Conservation (phyloP, 2,113 vertebrate species). For the Tetraodon nigroviridis region DNA sequence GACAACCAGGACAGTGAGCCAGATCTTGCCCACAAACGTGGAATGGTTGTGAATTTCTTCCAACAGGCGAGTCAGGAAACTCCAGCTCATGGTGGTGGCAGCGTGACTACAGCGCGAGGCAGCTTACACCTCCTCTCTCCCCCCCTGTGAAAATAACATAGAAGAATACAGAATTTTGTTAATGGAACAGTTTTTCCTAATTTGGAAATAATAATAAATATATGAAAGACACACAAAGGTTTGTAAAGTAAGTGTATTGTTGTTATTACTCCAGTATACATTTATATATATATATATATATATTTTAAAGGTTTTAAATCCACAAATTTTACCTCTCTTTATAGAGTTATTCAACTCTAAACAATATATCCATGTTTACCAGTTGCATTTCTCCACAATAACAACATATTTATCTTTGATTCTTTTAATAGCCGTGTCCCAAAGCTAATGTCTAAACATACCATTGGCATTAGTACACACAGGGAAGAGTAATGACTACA, state of each 20-base stretch:
- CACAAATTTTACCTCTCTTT: constrained; percentile 2
- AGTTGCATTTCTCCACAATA: constrained; percentile 23
- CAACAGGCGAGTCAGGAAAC: constrained; percentile 90
- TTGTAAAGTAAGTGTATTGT: not conserved
- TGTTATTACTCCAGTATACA: not conserved
- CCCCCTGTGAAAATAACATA: constrained; percentile 37
- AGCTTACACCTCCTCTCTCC: constrained; percentile 31
- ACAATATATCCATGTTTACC: constrained; percentile 2
- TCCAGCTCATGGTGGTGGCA: constrained; percentile 87
- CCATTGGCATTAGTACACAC: constrained; percentile 28
- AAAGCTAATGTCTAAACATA: constrained; percentile 33
- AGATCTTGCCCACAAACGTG: constrained; percentile 95
- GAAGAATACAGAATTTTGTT: not conserved
- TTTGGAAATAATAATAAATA: not conserved
- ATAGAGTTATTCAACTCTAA: not conserved
- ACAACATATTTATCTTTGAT: constrained; percentile 25
- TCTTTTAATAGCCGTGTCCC: constrained; percentile 29
- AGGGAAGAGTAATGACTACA: constrained; percentile 26
- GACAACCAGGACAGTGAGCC: constrained; percentile 87
- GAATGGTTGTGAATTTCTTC: constrained; percentile 98
- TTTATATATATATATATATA: too few relatives aligned
- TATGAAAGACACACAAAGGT: too few relatives aligned
- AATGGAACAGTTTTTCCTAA: not conserved
- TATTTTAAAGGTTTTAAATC: not conserved
- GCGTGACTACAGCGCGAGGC: constrained; percentile 16